Evolutionary conservation across 1,140 invertebrate genomes (phyloP).

Genomic region (Orussus abietinus): DNA sequence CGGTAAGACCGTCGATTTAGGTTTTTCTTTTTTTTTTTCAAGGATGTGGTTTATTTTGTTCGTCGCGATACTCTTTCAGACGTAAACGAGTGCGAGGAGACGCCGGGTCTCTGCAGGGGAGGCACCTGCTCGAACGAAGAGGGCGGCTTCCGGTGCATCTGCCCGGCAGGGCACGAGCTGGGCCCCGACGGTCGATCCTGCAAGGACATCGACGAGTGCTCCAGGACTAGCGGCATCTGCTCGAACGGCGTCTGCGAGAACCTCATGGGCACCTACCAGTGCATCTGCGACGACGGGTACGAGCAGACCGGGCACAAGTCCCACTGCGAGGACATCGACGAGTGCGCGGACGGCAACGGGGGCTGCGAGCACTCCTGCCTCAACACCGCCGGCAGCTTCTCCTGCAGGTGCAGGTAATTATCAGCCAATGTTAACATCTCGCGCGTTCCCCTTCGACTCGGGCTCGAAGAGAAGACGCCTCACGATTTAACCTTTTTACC

Average conservation of each 20-base stretch:
- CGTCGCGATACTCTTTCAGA: constrained; percentile 49
- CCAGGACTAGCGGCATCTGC: constrained; percentile 77
- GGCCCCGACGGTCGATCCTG: constrained; percentile 62
- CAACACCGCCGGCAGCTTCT: constrained; percentile 60
- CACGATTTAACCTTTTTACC: too few species aligned
- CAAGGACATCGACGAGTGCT: constrained; percentile 68
- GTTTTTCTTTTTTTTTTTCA: too few species aligned
- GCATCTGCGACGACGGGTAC: constrained; percentile 79
- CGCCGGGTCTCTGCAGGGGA: constrained; percentile 63
- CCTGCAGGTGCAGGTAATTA: constrained; percentile 54
- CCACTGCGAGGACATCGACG: constrained; percentile 64
- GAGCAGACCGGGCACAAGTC: constrained; percentile 63
- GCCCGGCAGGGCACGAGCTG: constrained; percentile 65
- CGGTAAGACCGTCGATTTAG: too few species aligned
- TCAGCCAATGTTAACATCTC: too few species aligned
- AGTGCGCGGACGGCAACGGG: constrained; percentile 60
- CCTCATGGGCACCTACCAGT: constrained; percentile 82
- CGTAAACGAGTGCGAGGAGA: constrained; percentile 69
- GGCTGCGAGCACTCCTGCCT: constrained; percentile 64
- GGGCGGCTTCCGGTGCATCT: constrained; percentile 62
- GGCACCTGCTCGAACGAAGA: constrained; percentile 64
- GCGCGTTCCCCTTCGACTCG: too few species aligned
- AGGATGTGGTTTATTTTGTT: too few species aligned
- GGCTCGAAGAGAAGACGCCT: too few species aligned
- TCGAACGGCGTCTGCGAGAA: constrained; percentile 85